Conservation (phyloP, 2,797 vertebrate genomes). For the Peromyscus melanophrys region DNA sequence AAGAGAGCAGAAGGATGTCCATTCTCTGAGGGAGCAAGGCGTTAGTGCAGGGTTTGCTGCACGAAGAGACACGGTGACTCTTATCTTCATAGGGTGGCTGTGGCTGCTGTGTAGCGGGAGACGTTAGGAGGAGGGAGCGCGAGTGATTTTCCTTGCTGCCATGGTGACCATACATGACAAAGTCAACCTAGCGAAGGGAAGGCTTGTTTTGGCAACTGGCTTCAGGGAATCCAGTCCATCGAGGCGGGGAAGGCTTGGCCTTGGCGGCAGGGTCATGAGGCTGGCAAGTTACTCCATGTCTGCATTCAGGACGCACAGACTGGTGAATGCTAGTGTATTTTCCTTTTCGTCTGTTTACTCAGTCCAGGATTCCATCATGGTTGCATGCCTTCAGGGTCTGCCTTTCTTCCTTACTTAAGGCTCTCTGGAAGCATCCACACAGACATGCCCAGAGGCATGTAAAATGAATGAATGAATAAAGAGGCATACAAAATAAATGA, state of each 20-base stretch:
- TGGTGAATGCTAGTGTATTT: not conserved
- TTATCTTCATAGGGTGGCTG: not conserved
- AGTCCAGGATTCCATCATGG: not conserved
- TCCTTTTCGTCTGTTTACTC: not conserved
- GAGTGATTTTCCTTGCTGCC: not conserved
- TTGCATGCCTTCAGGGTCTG: not conserved
- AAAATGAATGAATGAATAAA: not conserved
- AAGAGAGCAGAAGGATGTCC: not conserved
- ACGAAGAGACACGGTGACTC: not conserved
- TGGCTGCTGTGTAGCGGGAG: not conserved
- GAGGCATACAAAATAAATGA: not conserved
- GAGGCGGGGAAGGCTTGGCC: too few relatives aligned
- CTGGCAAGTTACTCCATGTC: not conserved
- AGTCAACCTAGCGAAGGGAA: not conserved
- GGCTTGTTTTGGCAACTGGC: not conserved
- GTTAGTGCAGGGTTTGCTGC: not conserved
- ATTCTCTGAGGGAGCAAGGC: not conserved
- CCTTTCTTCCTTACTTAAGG: not conserved
- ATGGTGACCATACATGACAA: not conserved
- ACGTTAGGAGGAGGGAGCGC: not conserved
- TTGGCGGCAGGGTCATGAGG: not conserved
- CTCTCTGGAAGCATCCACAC: not conserved
- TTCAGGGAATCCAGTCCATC: not conserved
- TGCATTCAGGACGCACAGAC: not conserved
- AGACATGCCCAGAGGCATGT: not conserved